Percentiles rank a stretch among this genome's conserved stretches.
phyloP scores from a whole-genome alignment of 53 echinoderm and acorn worm species.

The Echinarachnius parma region DNA sequence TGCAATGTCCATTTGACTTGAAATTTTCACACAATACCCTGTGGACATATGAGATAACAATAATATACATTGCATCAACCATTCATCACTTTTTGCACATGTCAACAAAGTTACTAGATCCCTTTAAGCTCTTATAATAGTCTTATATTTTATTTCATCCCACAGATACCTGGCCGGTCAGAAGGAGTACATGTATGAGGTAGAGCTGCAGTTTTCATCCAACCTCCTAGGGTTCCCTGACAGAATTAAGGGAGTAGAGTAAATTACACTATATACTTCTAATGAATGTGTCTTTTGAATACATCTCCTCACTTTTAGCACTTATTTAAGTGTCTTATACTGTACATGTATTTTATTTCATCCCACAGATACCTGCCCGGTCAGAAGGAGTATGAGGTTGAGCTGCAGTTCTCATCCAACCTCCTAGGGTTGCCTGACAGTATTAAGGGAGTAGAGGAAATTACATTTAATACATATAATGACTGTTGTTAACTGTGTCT shows the following conservation, averaged over 20 bases:
- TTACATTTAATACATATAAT: no score
- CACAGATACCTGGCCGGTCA: slow-evolving; percentile 86
- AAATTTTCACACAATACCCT: no score
- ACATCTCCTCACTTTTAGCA: no score
- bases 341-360: background rate
- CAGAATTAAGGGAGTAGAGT: slow-evolving; percentile 76
- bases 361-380: slow-evolving; percentile 77
- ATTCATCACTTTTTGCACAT: no score
- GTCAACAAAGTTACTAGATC: no score
- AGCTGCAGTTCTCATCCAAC: slow-evolving; percentile 56
- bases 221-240: slow-evolving; percentile 80
- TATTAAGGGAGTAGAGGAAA: slow-evolving; percentile 76
- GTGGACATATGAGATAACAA: no score
- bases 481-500: background rate
- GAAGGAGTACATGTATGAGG: slow-evolving; percentile 98
- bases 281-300: no score
- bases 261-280: no score
- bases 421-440: slow-evolving; percentile 83
- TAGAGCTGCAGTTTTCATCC: slow-evolving; percentile 94
- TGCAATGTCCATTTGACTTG: no score
- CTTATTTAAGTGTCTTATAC: no score
- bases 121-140: no score
- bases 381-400: slow-evolving; percentile 6
- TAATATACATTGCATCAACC: no score
- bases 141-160: background rate